Evolutionary conservation across 2,888 invertebrate genomes (phyloP).

Genomic region (Drosophila melanosoma): DNA sequence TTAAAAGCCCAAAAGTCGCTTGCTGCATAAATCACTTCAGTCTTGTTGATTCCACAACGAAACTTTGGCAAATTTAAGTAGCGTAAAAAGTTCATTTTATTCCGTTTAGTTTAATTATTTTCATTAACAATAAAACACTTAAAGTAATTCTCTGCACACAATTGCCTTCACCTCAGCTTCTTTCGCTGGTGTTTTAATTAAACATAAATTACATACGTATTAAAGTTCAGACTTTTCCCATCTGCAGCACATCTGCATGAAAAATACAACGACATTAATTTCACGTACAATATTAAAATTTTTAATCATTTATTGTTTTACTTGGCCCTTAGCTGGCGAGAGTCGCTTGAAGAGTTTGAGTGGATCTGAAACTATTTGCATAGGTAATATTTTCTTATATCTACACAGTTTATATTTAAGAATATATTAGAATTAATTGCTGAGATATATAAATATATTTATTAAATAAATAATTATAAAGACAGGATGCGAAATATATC

Average conservation of each 20-base stretch:
- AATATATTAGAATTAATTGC: neutral
- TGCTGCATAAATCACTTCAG: conserved; percentile 38
- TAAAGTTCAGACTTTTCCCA: neutral
- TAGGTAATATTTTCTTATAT: neutral
- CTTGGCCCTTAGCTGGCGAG: conserved; percentile 19
- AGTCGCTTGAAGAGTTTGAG: conserved; percentile 14
- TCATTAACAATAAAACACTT: conserved; percentile 29
- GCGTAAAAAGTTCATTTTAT: neutral
- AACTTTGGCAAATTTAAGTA: conserved; percentile 11
- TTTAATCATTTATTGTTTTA: conserved; percentile 62
- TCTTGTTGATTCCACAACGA: conserved; percentile 6
- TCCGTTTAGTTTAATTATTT: neutral
- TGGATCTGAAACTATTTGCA: neutral
- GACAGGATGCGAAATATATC: neutral
- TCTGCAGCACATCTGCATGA: conserved; percentile 21
- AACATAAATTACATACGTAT: conserved; percentile 30
- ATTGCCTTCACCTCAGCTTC: conserved; percentile 18
- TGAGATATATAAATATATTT: neutral
- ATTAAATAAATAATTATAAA: neutral
- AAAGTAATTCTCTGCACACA: conserved; percentile 21
- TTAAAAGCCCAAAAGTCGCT: conserved; percentile 17
- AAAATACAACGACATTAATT: conserved; percentile 58
- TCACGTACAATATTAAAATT: conserved; percentile 65
- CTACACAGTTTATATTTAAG: neutral
- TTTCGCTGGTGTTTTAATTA: conserved; percentile 37